These are phyloP conservation scores for Merluccius polli DNA, from an alignment of 2,797 vertebrate species.

Conservation along the genomic window DNA sequence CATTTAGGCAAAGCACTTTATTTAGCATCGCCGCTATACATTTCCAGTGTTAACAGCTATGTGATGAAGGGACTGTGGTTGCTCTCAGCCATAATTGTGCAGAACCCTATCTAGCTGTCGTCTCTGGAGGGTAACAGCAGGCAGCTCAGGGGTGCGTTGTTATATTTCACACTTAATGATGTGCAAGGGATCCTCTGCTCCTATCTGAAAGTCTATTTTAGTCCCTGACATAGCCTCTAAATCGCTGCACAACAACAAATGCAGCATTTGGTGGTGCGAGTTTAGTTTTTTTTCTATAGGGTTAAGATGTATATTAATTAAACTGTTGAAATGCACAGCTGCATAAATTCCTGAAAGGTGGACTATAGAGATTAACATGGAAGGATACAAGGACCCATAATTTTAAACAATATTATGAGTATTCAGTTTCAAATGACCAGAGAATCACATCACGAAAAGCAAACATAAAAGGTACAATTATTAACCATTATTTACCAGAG, in stretches of 20 bases:
- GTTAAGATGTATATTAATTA: neutral
- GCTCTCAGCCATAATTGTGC: constrained; percentile 58
- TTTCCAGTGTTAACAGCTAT: neutral
- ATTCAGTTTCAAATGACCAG: neutral
- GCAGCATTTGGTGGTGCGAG: constrained; percentile 9
- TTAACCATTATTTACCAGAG: neutral
- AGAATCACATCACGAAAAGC: neutral
- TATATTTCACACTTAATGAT: constrained; percentile 77
- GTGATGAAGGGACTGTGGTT: constrained; percentile 45
- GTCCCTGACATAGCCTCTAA: constrained; percentile 55
- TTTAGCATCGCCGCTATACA: constrained; percentile 29
- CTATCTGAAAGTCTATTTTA: constrained; percentile 66
- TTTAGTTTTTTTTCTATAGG: neutral
- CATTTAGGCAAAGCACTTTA: constrained; percentile 2
- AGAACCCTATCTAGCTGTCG: constrained; percentile 52
- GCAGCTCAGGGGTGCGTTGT: constrained; percentile 66
- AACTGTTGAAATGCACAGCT: neutral
- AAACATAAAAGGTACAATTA: neutral
- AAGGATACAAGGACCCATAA: neutral
- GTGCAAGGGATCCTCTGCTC: constrained; percentile 63
- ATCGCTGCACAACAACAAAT: constrained; percentile 54
- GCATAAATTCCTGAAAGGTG: neutral
- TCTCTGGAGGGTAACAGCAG: constrained; percentile 61
- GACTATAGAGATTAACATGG: neutral
- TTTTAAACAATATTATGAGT: neutral